These are phyloP conservation scores for Centropyge bicolor DNA, from an alignment of 2,797 vertebrate species.

Conservation along the genomic window DNA sequence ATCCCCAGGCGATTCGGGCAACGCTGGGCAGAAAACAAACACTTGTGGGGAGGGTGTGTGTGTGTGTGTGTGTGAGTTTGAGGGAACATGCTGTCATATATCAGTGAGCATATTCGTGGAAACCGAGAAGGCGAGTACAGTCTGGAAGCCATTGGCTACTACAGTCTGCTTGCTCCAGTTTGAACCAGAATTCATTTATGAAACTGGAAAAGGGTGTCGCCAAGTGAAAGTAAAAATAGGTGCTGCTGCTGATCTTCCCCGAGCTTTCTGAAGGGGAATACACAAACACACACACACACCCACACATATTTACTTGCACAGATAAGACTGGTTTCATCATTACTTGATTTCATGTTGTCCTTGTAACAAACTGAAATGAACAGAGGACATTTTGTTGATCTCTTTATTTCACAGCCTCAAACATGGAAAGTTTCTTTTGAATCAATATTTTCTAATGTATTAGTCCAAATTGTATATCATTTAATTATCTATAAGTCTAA, in stretches of 20 bases:
- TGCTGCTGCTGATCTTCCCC: slow-evolving; percentile 29
- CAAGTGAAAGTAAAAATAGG: slow-evolving; percentile 57
- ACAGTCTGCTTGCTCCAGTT: slow-evolving; percentile 42
- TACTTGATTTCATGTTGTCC: not conserved
- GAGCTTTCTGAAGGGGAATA: slow-evolving; percentile 16
- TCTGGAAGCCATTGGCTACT: slow-evolving; percentile 37
- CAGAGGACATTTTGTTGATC: not conserved
- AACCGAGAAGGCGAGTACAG: slow-evolving; percentile 32
- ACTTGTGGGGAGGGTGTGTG: slow-evolving; percentile 29
- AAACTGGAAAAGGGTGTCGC: slow-evolving; percentile 11
- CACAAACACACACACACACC: not conserved
- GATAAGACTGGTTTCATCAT: not conserved
- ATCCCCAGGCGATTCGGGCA: slow-evolving; percentile 46
- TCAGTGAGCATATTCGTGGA: slow-evolving; percentile 62
- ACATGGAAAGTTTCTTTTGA: not conserved
- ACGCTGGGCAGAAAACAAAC: slow-evolving; percentile 60
- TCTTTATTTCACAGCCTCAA: not conserved
- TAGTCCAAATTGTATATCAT: no score
- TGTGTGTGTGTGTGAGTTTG: slow-evolving; percentile 21
- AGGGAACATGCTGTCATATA: slow-evolving; percentile 56
- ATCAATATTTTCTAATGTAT: no score
- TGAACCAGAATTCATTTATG: slow-evolving; percentile 34
- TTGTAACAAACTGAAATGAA: slow-evolving; percentile 9
- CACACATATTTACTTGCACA: slow-evolving; percentile 1
- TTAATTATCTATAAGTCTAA: not conserved